Evolutionary conservation across 2,797 vertebrate species (phyloP), one percentile per base, ranked within the genome.

Genomic region (Lepilemur septentrionalis): DNA sequence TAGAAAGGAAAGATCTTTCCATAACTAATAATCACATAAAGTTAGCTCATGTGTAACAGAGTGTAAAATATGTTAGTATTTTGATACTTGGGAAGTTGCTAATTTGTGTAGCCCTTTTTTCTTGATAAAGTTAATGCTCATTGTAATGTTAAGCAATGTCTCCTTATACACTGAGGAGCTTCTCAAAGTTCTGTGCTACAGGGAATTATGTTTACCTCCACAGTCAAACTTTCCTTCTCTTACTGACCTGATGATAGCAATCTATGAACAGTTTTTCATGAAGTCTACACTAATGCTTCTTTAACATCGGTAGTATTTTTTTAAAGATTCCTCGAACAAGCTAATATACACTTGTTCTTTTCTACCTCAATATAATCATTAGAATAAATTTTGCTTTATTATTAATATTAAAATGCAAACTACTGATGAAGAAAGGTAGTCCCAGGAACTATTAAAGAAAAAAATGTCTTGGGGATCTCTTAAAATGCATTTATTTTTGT

Each of bases 331-430:
- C 43, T 88, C 15, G 14, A 8, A 75, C 7, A 48, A 46, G 52
- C 10, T 93, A 46, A 73, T 79, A 86, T 50, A 5, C 32, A 46
- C 5, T 52, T 43, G 4, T 75, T 80, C 8, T 91, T 93, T 67
- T 81, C 38, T 91, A 20, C 35, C 32, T 85, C 79, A 82, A 32
- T 18, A 35, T 78, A 65, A 76, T 82, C 35, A 85, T 43, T 86
- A 57, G 5, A 65, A 52, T 84, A 93, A 96, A 94, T 28, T 61
- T 89, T 94, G 32, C 9, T 89, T 93, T 91, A 35, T 83, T 86
- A 8, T 93, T 91, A 35, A 75, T 86, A 11, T 52, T 57, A 95
- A 93, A 94, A 80, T 82, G 25, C 32, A 43, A 91, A 73, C 32
- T 73, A 57, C 20, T 59, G 15, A 43, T 38, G 2, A 72, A 43